Evolutionary conservation across 2,113 vertebrate species (phyloP).

Genomic region (Okapia johnstoni): DNA sequence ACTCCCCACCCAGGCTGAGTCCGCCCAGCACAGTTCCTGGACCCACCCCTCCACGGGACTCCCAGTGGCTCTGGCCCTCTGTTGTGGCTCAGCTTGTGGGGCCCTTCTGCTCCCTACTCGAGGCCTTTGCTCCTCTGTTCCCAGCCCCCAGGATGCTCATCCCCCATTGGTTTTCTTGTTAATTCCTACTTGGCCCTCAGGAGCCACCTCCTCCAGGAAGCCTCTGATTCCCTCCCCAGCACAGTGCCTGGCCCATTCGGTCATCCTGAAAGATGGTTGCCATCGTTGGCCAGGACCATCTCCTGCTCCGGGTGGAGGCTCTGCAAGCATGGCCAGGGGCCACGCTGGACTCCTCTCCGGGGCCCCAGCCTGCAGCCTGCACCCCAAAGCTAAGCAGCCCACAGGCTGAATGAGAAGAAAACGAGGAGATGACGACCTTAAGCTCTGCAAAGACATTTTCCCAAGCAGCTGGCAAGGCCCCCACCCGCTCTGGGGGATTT

Average conservation of each 20-base stretch:
- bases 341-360: accelerated
- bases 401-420: not conserved
- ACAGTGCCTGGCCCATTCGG: not conserved
- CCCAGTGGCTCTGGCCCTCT: too few relatives aligned
- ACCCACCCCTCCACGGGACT: accelerated
- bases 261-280: too few relatives aligned
- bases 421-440: not conserved
- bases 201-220: not conserved
- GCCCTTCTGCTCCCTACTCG: accelerated
- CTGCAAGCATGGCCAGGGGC: not conserved
- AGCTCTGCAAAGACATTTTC: slow-evolving; percentile 45
- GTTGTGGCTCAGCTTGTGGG: too few relatives aligned
- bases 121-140: not conserved
- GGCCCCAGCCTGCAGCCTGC: not conserved
- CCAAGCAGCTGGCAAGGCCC: slow-evolving; percentile 50
- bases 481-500: slow-evolving; percentile 47
- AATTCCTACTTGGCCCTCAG: not conserved
- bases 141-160: not conserved
- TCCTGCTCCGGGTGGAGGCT: not conserved
- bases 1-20: accelerated
- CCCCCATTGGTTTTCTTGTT: not conserved
- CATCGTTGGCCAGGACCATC: not conserved
- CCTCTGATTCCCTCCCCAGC: not conserved
- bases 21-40: accelerated
- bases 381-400: not conserved